phyloP scores from a whole-genome alignment of 2,888 invertebrate genomes.

The Dryadula phaetusa region DNA sequence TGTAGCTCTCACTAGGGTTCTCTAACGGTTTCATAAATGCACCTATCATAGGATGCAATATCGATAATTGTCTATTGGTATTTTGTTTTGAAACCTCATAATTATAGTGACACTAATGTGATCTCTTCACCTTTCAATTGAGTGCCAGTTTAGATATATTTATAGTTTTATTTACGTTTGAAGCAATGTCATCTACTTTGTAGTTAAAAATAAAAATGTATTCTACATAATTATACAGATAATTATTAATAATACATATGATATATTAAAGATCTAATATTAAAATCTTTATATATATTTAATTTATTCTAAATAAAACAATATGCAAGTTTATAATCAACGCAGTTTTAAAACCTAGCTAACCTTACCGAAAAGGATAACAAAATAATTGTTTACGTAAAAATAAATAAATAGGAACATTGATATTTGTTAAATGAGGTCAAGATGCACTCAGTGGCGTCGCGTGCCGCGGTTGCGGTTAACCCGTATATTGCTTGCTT shows the following conservation, averaged over 20 bases:
- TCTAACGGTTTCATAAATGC: slow-evolving; percentile 49
- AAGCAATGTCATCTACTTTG: neutral
- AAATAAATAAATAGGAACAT: slow-evolving; percentile 14
- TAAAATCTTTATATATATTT: too few relatives aligned
- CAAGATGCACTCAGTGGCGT: slow-evolving; percentile 39
- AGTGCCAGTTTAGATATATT: neutral
- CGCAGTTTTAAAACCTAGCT: neutral
- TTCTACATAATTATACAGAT: too few relatives aligned
- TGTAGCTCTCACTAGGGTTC: slow-evolving; percentile 54
- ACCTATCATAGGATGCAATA: slow-evolving; percentile 42
- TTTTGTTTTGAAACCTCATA: slow-evolving; percentile 42
- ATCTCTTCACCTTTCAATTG: slow-evolving; percentile 40
- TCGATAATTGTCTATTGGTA: slow-evolving; percentile 42
- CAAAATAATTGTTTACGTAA: neutral
- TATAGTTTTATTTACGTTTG: neutral
- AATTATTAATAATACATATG: too few relatives aligned
- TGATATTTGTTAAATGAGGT: slow-evolving; percentile 35
- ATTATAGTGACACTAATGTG: slow-evolving; percentile 41
- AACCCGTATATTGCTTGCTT: slow-evolving; percentile 40
- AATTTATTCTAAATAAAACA: neutral
- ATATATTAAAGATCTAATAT: too few relatives aligned
- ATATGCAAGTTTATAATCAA: neutral
- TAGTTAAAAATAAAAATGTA: neutral
- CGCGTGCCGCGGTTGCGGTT: slow-evolving; percentile 77
- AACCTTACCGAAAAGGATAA: neutral